Base-by-base conservation (phyloP, 2,113 vertebrate genomes). In the Centrocercus urophasianus region DNA sequence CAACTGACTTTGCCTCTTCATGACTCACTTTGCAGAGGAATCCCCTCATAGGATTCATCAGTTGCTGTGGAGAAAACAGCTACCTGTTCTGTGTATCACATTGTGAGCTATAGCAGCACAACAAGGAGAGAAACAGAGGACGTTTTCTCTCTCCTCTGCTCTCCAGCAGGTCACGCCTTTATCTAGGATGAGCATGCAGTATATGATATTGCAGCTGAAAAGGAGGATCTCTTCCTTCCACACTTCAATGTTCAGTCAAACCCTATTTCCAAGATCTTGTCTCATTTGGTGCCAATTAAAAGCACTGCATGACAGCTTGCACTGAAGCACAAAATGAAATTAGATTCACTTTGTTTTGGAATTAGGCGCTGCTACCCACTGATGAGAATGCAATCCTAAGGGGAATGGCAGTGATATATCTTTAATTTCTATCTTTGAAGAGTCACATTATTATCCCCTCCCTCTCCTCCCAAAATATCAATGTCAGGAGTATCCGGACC, bases 391-490 rank as follows among this genome's bases (percentile, higher is more conserved):
- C 80, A 95, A 83, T 56, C 34, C 32, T 30, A 11, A 88, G 8
- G 32, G 43, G 32, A 36, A 77, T 45, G n/a, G 17, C 59, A 82
- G 24, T 34, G 20, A 59, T 59, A 56, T 48, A 30, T 48, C 59
- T 95, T 75, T 73, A 79, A 56, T 85, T 89, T 87, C 54, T 63
- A 13, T 54, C 40, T 80, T 93, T 86, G 57, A 92, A 84, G 40
- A 79, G 30, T 60, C 13, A 71, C 34, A 78, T 72, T 50, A 65
- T 38, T 63, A 63, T 27, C 72, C 66, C 16, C 59, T 50, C 69
- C 63, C 14, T 15, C 42, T 3, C 42, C 42, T 40, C 16, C 59
- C 56, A 79, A 87, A 70, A 34, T 63, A 82, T 70, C 63, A 7
- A 13, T 75, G 30, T 75, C 47, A 56, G 40, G 40, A 45, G 14